phyloP scores from a whole-genome alignment of 2,113 vertebrate species.

The Eublepharis macularius region DNA sequence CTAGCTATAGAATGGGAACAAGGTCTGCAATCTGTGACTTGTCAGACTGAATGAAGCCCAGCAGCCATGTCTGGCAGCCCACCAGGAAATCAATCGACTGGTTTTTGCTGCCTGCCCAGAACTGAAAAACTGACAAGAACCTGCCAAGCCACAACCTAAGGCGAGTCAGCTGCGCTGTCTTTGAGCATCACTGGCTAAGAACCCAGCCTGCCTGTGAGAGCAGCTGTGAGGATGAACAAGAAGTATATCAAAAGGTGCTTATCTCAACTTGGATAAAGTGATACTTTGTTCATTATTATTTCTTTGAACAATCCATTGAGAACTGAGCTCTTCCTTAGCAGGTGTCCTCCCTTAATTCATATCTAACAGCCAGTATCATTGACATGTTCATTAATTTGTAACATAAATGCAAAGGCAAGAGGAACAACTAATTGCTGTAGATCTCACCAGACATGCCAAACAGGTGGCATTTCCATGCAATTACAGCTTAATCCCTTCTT shows the following conservation, averaged over 20 bases:
- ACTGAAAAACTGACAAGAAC: too few species aligned
- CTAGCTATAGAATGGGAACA: too few species aligned
- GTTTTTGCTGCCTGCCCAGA: too few species aligned
- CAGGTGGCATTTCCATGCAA: constrained; percentile 11
- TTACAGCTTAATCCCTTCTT: not conserved
- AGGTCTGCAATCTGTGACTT: too few species aligned
- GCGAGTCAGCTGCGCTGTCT: too few species aligned
- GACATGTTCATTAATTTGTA: constrained; percentile 32
- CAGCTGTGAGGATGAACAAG: not conserved
- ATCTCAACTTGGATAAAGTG: not conserved
- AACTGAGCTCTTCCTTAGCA: not conserved
- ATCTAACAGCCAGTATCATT: constrained; percentile 15
- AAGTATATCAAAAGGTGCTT: not conserved
- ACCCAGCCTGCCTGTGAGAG: too few species aligned
- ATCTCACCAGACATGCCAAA: constrained; percentile 12
- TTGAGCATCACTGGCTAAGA: too few species aligned
- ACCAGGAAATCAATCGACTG: too few species aligned
- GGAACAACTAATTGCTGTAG: constrained; percentile 39
- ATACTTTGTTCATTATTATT: constrained; percentile 6
- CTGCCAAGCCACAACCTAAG: too few species aligned
- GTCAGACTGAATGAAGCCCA: too few species aligned
- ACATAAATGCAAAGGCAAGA: constrained; percentile 43
- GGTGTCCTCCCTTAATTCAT: not conserved
- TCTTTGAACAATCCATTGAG: not conserved
- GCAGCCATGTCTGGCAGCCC: too few species aligned